phyloP scores from a whole-genome alignment of 1,140 invertebrate species.

The Grapholita molesta region DNA sequence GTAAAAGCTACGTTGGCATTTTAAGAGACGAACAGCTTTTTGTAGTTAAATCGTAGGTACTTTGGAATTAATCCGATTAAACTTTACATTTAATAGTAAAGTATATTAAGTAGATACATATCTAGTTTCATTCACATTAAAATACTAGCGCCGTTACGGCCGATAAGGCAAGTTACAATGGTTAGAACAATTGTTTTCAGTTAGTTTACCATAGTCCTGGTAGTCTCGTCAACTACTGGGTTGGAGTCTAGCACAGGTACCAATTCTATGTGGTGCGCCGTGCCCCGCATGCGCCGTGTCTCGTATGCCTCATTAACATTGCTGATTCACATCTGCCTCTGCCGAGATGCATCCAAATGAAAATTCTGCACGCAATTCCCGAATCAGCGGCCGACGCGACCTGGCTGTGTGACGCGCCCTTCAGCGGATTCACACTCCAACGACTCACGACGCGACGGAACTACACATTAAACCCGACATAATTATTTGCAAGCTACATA shows the following conservation, averaged over 20 bases:
- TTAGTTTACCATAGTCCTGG: too few relatives aligned
- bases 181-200: too few relatives aligned
- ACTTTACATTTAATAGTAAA: neutral
- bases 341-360: conserved; percentile 45
- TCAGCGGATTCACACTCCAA: conserved; percentile 56
- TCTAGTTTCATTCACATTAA: too few relatives aligned
- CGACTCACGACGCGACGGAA: conserved; percentile 24
- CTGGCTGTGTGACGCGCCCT: conserved; percentile 42
- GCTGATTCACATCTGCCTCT: conserved; percentile 44
- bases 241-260: neutral
- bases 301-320: conserved; percentile 53
- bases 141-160: too few relatives aligned
- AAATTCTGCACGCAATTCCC: conserved; percentile 62
- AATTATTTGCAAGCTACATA: neutral
- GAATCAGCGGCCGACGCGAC: conserved; percentile 40
- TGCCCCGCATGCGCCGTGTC: conserved; percentile 40
- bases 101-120: too few relatives aligned
- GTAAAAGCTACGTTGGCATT: neutral
- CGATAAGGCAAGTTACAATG: too few relatives aligned
- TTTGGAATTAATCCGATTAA: neutral
- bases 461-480: neutral
- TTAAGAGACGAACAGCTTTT: neutral
- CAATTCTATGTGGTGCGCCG: conserved; percentile 20
- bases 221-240: neutral
- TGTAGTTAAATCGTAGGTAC: neutral